Base-by-base conservation (phyloP, 2,888 invertebrate genomes). In the Lydus trimaculatus region DNA sequence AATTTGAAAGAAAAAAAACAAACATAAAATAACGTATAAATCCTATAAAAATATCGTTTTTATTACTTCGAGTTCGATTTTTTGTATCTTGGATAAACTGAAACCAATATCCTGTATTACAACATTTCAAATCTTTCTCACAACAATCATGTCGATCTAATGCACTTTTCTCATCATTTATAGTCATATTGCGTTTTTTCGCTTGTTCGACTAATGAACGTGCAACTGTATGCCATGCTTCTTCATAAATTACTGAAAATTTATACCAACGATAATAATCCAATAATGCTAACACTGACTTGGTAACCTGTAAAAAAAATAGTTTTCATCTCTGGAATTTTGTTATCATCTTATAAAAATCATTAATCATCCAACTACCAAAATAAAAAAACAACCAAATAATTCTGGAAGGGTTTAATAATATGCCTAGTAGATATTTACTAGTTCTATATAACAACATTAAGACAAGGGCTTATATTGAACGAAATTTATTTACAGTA, bases 211-310 rank as follows among this genome's bases (percentile, higher is more conserved):
- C 90, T 69, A 98, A 86, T 1, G 94, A 93, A 75, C 92, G 87
- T 0, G 96, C 96, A 25, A 97, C 96, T 1, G 92, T 93, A 77
- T 90, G 87, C 92, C 94, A 95, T 5, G 90, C 87, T 79, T 92
- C 91, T 83, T 96, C 95, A 79, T 93, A 92, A 60, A 97, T 88
- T 71, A 98, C 94, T 25, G 96, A 93, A 86, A 98, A 98, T 84
- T 96, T 96, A 78, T 91, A 91, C 99, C 99, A 99, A 79, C 93
- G 91, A 87, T 95, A 97, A 86, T 97, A 94, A 67, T 91, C 89
- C 79, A 99, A 87, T 69, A 99, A 88, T 0, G 98, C 92, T 84
- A 99, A 91, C 78, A 98, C 93, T 60, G 98, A 98, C 87, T 97
- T 97, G 69, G 95, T 96, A 73, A 98, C 96, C 92, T 96, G 85